Conservation (phyloP, 2,797 vertebrate species). For the Ptychobarbus kaznakovi region DNA sequence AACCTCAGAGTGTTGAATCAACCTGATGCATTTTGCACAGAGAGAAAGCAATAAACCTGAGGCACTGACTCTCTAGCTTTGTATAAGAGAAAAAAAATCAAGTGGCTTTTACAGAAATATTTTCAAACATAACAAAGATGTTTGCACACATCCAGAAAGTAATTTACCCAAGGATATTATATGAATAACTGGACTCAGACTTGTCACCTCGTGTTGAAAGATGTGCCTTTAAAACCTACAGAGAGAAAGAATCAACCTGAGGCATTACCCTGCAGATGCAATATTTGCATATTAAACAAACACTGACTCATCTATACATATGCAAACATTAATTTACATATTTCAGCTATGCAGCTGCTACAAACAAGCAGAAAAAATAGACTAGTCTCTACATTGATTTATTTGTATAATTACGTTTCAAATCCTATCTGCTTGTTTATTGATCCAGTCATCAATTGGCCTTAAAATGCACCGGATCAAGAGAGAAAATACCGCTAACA, state of each 20-base stretch:
- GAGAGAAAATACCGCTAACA: not conserved
- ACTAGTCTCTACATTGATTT: conserved; percentile 1
- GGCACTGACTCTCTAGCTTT: too few relatives aligned
- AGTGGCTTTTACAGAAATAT: not conserved
- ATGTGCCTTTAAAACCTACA: conserved; percentile 18
- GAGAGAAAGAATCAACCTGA: not conserved
- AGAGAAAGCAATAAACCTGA: too few relatives aligned
- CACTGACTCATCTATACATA: conserved; percentile 48
- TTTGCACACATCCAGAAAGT: not conserved
- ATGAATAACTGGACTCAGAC: not conserved
- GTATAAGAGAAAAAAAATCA: not conserved
- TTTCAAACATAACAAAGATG: not conserved
- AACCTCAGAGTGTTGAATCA: too few relatives aligned
- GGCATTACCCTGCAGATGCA: not conserved
- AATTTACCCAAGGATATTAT: not conserved
- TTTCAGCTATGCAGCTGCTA: not conserved
- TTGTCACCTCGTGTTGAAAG: conserved; percentile 33
- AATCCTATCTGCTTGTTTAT: conserved; percentile 37
- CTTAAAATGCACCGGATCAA: conserved; percentile 25
- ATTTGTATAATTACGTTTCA: conserved; percentile 13
- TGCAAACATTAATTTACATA: conserved; percentile 43
- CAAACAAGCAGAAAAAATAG: not conserved
- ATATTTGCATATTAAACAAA: conserved; percentile 55
- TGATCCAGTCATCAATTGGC: conserved; percentile 14
- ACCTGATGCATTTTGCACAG: too few relatives aligned